These are phyloP conservation scores for Ammodramus savannarum DNA, from an alignment of 2,113 vertebrate genomes.

Conservation along the genomic window DNA sequence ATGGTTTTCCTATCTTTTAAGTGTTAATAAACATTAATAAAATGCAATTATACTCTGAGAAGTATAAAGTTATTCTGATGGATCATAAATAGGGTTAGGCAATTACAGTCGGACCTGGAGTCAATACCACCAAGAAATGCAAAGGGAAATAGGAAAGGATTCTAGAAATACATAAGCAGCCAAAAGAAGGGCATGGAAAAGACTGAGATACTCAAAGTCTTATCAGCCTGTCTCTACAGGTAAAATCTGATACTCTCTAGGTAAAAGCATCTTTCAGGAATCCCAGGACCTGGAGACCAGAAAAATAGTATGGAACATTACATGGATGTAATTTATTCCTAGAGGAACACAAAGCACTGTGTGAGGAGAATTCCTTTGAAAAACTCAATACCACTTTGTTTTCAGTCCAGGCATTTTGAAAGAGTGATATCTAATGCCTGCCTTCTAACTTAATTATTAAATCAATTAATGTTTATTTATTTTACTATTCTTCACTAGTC, in stretches of 20 bases:
- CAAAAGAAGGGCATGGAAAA: not conserved
- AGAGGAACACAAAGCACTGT: not conserved
- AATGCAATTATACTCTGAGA: not conserved
- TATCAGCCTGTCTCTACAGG: not conserved
- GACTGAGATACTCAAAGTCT: not conserved
- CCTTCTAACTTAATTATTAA: not conserved
- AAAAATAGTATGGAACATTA: not conserved
- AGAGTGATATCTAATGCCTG: not conserved
- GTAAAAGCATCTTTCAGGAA: not conserved
- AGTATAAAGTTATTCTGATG: not conserved
- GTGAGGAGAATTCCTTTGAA: not conserved
- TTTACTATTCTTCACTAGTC: not conserved
- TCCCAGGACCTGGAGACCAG: fast-evolving
- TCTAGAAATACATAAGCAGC: not conserved
- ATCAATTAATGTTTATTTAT: not conserved
- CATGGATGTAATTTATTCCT: not conserved
- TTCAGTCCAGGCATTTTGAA: not conserved
- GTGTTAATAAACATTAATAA: not conserved
- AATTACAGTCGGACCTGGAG: not conserved
- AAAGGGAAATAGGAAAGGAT: not conserved
- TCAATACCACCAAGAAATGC: not conserved
- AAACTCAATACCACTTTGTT: not conserved
- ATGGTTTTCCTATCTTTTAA: not conserved
- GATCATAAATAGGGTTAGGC: not conserved
- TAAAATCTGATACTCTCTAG: too few relatives aligned